Evolutionary conservation across 1,140 invertebrate species (phyloP), one percentile per base, ranked within the genome.

Genomic region (Drosophila cardini): DNA sequence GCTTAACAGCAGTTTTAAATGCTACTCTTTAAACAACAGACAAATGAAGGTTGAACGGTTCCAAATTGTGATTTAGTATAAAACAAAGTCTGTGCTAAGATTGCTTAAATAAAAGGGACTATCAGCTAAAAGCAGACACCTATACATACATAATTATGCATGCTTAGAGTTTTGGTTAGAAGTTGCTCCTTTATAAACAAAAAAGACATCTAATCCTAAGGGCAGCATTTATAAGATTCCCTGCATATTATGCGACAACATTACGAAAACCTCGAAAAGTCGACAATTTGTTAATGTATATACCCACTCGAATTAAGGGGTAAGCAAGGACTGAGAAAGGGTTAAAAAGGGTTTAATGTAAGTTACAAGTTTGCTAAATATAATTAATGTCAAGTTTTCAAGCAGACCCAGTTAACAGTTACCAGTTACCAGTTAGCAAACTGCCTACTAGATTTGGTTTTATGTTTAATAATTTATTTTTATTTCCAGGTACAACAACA

Each of bases 241-340:
- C 26, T 32, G 56, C 32, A 21, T 52, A 34, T 52, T 34, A 52
- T 34, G 52, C 56, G 42, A 43, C 40, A 42, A 13, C 21, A 42
- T 11, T 45, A 58, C n/a, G 40, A 6, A 13, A 30, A 45, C 13
- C 38, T 45, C 9, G 42, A 43, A 58, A 58, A 58, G 18, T 58
- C 40, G 56, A 46, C 56, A 43, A 58, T 58, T 58, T 58, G 42
- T 58, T 58, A 15, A 43, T 58, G 26, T 32, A 45, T 53, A 13
- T 36, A 16, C 32, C 50, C 13, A 26, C 4, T 7, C 7, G 18
- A 38, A 52, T 7, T 13, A 15, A 26, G n/a, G 48, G 5, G 9
- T 4, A 15, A n/a, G 9, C 26, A 13, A 15, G 13, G 26, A 3
- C 26, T 26, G 30, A 45, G 32, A 15, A 11, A 16, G 13, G 9